These are phyloP conservation scores for Schrankia costaestrigalis DNA, from an alignment of 2,888 invertebrate genomes.

Conservation along the genomic window DNA sequence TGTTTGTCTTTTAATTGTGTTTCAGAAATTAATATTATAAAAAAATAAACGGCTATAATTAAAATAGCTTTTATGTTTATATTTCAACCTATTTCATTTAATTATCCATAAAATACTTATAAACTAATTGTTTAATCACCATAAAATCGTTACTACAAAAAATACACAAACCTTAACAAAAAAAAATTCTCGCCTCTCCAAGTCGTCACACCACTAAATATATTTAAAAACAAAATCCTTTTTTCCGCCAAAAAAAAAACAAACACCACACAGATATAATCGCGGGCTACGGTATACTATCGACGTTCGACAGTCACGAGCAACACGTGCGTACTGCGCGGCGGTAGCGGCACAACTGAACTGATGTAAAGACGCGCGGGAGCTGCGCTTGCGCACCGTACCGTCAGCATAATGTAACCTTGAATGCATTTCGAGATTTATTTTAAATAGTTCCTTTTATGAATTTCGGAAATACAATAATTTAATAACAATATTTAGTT, in stretches of 20 bases:
- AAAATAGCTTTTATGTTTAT: slow-evolving; percentile 9
- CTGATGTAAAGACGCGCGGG: slow-evolving; percentile 21
- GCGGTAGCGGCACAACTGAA: slow-evolving; percentile 49
- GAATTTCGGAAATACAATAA: slow-evolving; percentile 13
- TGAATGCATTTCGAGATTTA: slow-evolving; percentile 64
- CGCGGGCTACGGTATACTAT: slow-evolving; percentile 47
- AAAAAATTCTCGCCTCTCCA: slow-evolving; percentile 51
- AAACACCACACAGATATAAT: slow-evolving; percentile 40
- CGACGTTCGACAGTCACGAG: slow-evolving; percentile 42
- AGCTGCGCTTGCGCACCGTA: slow-evolving; percentile 48
- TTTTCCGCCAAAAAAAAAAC: slow-evolving; percentile 35
- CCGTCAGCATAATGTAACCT: slow-evolving; percentile 39
- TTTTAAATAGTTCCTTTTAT: slow-evolving; percentile 43
- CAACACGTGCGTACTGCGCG: slow-evolving; percentile 31
- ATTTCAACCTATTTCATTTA: no score
- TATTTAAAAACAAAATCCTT: slow-evolving; percentile 37
- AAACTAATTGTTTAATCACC: slow-evolving; percentile 16
- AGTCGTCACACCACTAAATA: slow-evolving; percentile 44
- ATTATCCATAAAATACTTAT: no score
- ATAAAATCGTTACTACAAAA: slow-evolving; percentile 16
- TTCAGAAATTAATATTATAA: background rate
- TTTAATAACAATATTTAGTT: slow-evolving; percentile 10
- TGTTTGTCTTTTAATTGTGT: background rate
- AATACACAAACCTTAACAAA: slow-evolving; percentile 45
- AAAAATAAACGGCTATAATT: background rate